phyloP scores from a whole-genome alignment of 2,113 vertebrate genomes.

The Urocynchramus pylzowi region DNA sequence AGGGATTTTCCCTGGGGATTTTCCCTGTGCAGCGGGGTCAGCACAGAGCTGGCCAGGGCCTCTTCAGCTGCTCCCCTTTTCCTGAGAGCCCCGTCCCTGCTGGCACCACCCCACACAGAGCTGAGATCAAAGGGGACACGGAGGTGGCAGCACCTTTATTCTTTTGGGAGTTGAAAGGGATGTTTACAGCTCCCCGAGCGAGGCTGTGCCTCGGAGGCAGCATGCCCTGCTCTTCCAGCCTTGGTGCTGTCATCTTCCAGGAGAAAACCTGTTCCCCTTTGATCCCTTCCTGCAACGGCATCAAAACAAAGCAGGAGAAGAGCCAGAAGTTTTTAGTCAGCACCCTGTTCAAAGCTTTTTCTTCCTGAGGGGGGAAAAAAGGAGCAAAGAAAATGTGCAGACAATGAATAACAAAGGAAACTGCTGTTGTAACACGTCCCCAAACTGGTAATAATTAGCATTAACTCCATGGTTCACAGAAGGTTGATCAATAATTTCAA shows the following conservation, averaged over 20 bases:
- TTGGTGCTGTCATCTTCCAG: background rate
- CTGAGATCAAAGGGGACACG: constrained; percentile 17
- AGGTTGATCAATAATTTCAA: background rate
- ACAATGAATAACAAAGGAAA: background rate
- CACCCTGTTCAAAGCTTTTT: background rate
- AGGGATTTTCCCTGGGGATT: too few species aligned
- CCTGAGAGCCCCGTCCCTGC: background rate
- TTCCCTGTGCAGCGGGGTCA: background rate
- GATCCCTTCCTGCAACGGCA: background rate
- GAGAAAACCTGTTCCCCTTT: constrained; percentile 37
- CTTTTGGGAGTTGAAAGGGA: constrained; percentile 7
- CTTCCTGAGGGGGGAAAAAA: background rate
- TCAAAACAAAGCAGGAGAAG: background rate
- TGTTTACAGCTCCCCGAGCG: background rate
- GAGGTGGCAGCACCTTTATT: background rate
- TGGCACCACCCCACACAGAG: fast-evolving
- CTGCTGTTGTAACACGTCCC: background rate
- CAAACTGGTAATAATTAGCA: background rate
- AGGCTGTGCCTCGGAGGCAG: background rate
- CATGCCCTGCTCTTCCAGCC: background rate
- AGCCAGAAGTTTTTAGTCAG: constrained; percentile 2
- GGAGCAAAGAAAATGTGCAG: background rate
- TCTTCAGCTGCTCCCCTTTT: fast-evolving
- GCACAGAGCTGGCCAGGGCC: background rate
- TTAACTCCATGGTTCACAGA: background rate